These are phyloP conservation scores for Platypus cylindrus DNA, from an alignment of 2,888 invertebrate genomes.

Conservation along the genomic window DNA sequence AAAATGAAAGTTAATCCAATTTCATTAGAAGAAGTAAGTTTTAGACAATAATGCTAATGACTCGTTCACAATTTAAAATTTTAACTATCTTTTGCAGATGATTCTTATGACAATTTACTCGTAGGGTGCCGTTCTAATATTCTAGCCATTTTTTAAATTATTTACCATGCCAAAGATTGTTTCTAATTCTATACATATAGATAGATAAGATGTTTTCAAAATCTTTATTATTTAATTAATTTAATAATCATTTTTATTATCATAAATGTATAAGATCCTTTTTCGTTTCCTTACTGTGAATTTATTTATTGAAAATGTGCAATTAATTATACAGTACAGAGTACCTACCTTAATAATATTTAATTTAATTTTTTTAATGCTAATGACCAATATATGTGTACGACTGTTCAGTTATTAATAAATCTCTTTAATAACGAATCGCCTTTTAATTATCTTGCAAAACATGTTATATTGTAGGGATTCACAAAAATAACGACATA, in stretches of 20 bases:
- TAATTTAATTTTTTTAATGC: no score
- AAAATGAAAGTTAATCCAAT: slow-evolving; percentile 60
- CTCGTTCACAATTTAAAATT: not conserved
- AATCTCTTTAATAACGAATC: no score
- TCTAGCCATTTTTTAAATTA: slow-evolving; percentile 7
- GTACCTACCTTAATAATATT: not conserved
- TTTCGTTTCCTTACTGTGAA: not conserved
- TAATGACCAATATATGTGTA: no score
- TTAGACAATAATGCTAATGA: not conserved
- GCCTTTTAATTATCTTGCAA: no score
- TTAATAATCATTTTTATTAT: no score
- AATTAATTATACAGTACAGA: not conserved
- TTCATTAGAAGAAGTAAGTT: slow-evolving; percentile 56
- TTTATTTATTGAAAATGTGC: not conserved
- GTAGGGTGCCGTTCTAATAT: slow-evolving; percentile 21
- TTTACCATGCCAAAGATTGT: slow-evolving; percentile 20
- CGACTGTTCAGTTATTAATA: no score
- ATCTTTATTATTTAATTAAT: no score
- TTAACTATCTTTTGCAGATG: slow-evolving; percentile 32
- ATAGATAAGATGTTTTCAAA: no score
- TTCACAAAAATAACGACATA: no score
- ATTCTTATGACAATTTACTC: slow-evolving; percentile 50
- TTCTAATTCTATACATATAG: slow-evolving; percentile 5
- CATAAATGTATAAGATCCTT: no score
- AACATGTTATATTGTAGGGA: no score